Base-by-base conservation (phyloP, 2,888 invertebrate species). In the Leucophora obtusa region DNA sequence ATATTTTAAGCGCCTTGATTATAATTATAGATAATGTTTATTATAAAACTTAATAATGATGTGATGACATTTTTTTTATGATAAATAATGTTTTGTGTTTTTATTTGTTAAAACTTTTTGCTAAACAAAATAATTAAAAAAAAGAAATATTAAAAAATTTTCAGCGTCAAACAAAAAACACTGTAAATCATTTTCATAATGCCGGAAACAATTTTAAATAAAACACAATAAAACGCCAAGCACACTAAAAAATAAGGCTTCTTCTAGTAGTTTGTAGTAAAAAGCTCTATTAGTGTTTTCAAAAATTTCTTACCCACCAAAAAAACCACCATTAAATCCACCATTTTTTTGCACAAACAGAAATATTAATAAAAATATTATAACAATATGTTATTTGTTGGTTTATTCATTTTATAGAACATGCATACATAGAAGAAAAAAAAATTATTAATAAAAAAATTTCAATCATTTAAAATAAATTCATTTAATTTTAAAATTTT, bases 11-110 rank as follows among this genome's bases (percentile, higher is more conserved):
- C 35, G 54, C 69, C 59, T 38, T 50, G 56, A 66, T 65, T 59
- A 24, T 51, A 38, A 43, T 43, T 38, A 15, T 66, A 66, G 77
- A 58, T 10, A 66, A 17, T 71, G 66, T 66, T 43, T 65, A 53
- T 51, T 53, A 53, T 18, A 6, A 43, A 54, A 66, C 54, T 54
- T 66, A 21, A 56, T 56, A 77, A 74, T 81, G 77, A 81, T 81
- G 81, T 74, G 58, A 81, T 77, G 81, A 81, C 56, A 76, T 81
- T 77, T 73, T 28, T 70, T 70, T 66, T 74, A 56, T 58, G 35
- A 70, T 71, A 74, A 50, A 72, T 70, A 81, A 81, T 77, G 77
- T 79, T 82, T 76, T 82, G 79, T 79, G 82, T 82, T 79, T 76
- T 82, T 82, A 79, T 79, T 82, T 79, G 82, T 79, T 79, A 35